Base-by-base conservation (phyloP, 35 echinoderm and acorn worm species). In the Heliocidaris erythrogramma region DNA sequence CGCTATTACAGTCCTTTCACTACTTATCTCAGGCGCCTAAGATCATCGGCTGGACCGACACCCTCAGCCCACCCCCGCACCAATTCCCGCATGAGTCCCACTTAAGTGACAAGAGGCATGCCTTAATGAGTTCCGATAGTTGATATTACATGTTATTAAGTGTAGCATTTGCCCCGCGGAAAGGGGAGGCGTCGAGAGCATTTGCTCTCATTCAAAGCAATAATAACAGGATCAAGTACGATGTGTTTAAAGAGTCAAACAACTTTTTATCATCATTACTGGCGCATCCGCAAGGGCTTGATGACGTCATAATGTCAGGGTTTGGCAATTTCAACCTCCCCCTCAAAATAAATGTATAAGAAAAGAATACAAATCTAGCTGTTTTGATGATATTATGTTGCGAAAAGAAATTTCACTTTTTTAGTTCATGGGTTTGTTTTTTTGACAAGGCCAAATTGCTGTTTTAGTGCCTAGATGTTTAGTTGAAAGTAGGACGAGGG, bases 61-160 rank as follows among this genome's bases (percentile, higher is more conserved):
- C 27, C 17, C 65, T 24, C 65, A n/a, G 17, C 21, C 21, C 65
- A 21, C 16, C 60, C 60, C 17, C 65, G 27, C 61, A 6, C 24
- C 61, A 24, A 24, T 71, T 24, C 65, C 65, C 65, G 18, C 65
- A n/a, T 8, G 65, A 21, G 21, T 78, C 65, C 65, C 65, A 78
- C 65, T 78, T 78, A 27, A 27, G 27, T n/a, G 24, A 71, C 13
- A 78, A n/a, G 65, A 24, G 65, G 21, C 65, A 78, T 78, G 65
- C 65, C 65, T 78, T 78, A 78, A 78, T 78, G 65, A 78, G 65
- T n/a, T 78, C 65, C 65, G 27, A 78, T 78, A 27, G 65, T 78
- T 78, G 65, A 78, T 24, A 78, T 78, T 78, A 78, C 65, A 78
- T 78, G 65, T 78, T 78, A 78, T 78, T 78, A 78, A 42, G 65